Conservation (phyloP, 2,797 vertebrate species). For the Thaleichthys pacificus region DNA sequence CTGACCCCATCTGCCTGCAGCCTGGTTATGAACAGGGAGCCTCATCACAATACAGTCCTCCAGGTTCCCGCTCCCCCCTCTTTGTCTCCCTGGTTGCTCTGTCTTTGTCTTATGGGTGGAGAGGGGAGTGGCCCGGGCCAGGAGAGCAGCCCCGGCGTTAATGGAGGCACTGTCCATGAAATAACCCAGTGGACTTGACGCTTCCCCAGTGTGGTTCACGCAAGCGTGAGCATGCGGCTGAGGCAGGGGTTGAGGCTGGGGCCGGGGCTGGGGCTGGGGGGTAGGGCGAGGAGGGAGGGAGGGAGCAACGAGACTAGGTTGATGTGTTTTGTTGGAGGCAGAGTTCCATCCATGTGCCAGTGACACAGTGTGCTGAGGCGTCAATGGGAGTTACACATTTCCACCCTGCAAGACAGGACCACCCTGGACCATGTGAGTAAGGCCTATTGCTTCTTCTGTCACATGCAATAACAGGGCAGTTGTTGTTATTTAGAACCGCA, state of each 20-base stretch:
- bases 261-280: not conserved
- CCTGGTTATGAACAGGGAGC: conserved; percentile 60
- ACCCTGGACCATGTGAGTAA: conserved; percentile 50
- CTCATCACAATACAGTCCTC: conserved; percentile 69
- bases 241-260: conserved; percentile 40
- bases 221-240: conserved; percentile 58
- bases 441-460: conserved; percentile 23
- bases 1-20: conserved; percentile 72
- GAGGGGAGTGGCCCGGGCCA: conserved; percentile 48
- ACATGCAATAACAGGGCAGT: conserved; percentile 19
- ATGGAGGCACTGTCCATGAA: conserved; percentile 64
- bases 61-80: conserved; percentile 46
- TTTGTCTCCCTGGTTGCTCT: conserved; percentile 65
- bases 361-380: conserved; percentile 39
- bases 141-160: conserved; percentile 46
- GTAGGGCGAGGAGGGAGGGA: conserved; percentile 41
- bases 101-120: conserved; percentile 68
- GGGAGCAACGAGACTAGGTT: conserved; percentile 39
- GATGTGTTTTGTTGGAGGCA: conserved; percentile 64
- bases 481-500: conserved; percentile 21
- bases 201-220: conserved; percentile 69
- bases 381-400: conserved; percentile 44
- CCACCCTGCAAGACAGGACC: conserved; percentile 34
- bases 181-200: conserved; percentile 69
- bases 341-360: conserved; percentile 54